Evolutionary conservation across 2,113 vertebrate species (phyloP).

Genomic region (Polypterus senegalus): DNA sequence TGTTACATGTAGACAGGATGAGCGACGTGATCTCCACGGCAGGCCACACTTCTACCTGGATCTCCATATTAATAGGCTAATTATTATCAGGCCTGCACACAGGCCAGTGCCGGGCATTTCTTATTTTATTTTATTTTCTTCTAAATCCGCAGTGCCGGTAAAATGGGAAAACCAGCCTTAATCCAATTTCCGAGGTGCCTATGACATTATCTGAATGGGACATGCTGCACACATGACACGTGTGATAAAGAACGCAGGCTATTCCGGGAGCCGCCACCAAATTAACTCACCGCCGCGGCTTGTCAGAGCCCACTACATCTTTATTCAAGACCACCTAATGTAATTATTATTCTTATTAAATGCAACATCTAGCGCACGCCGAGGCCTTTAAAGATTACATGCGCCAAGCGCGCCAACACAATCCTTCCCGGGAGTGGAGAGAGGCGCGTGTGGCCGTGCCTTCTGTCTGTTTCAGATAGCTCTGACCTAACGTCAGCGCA

Average conservation of each 20-base stretch:
- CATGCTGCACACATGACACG: slow-evolving; percentile 33
- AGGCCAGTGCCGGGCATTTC: slow-evolving; percentile 14
- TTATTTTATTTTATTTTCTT: slow-evolving; percentile 17
- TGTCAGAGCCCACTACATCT: no score
- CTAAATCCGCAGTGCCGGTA: slow-evolving; percentile 25
- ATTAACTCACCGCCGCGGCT: no score
- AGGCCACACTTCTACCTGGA: slow-evolving; percentile 36
- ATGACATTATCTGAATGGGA: slow-evolving; percentile 22
- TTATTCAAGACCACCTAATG: no score
- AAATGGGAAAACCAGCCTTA: slow-evolving; percentile 33
- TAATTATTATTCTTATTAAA: no score
- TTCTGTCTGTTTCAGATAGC: no score
- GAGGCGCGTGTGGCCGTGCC: no score
- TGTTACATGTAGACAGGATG: slow-evolving; percentile 14
- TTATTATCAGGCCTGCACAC: slow-evolving; percentile 25
- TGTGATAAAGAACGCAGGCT: slow-evolving; percentile 32
- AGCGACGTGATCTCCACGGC: slow-evolving; percentile 35
- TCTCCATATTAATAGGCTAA: slow-evolving; percentile 51
- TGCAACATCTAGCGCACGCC: no score
- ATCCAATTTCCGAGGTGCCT: slow-evolving; percentile 25
- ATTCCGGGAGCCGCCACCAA: no score
- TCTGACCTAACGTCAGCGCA: no score
- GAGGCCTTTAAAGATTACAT: no score
- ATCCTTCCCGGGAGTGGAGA: no score
- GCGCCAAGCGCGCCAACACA: no score